These are phyloP conservation scores for Hormaphis cornu DNA, from an alignment of 1,140 invertebrate genomes.

Conservation along the genomic window DNA sequence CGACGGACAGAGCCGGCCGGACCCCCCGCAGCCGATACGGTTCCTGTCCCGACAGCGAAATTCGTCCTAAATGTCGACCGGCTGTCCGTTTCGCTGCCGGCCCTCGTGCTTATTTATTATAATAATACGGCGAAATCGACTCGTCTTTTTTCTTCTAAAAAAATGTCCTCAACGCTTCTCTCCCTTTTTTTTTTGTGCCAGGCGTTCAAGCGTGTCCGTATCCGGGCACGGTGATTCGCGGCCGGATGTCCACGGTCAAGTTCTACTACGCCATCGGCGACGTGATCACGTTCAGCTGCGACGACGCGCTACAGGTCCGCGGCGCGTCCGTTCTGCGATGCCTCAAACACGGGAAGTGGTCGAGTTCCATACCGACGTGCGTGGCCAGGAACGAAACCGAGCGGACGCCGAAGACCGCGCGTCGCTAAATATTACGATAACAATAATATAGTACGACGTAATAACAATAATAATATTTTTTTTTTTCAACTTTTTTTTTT, in stretches of 20 bases:
- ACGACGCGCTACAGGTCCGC: conserved; percentile 60
- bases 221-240: conserved; percentile 72
- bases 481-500: not conserved
- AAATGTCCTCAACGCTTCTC: no score
- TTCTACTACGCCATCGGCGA: conserved; percentile 79
- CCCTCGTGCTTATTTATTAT: no score
- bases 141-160: no score
- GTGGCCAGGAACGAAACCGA: conserved; percentile 40
- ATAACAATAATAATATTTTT: not conserved
- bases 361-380: conserved; percentile 65
- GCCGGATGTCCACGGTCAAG: conserved; percentile 72
- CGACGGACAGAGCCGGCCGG: no score
- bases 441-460: not conserved
- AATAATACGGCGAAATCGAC: no score
- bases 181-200: conserved; percentile 39
- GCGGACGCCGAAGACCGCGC: not conserved
- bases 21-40: no score
- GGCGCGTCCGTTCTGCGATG: conserved; percentile 67
- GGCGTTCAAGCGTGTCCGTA: conserved; percentile 74
- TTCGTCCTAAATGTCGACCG: no score
- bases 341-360: conserved; percentile 75
- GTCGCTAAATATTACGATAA: not conserved
- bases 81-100: no score
- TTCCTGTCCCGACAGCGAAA: no score
- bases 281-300: conserved; percentile 74